These are phyloP conservation scores for Maniola jurtina DNA, from an alignment of 1,140 invertebrate species.

Conservation along the genomic window DNA sequence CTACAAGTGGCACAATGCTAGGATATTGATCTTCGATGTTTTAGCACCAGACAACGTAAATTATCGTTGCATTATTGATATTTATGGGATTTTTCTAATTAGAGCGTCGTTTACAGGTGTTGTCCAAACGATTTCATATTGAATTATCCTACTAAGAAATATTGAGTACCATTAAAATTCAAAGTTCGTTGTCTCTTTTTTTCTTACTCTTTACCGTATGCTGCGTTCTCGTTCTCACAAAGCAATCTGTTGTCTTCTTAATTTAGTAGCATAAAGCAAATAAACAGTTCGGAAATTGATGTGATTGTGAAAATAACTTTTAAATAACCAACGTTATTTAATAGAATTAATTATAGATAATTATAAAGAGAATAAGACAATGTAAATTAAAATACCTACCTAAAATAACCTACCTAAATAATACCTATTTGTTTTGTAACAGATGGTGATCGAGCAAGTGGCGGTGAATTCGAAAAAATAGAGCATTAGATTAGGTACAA, in stretches of 20 bases:
- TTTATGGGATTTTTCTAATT: slow-evolving; percentile 54
- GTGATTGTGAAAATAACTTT: too few relatives aligned
- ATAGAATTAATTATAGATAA: too few relatives aligned
- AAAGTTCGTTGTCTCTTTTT: slow-evolving; percentile 24
- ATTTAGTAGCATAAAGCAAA: slow-evolving; percentile 27
- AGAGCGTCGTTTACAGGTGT: slow-evolving; percentile 60
- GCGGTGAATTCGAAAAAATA: slow-evolving; percentile 65
- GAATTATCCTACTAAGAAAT: slow-evolving; percentile 27
- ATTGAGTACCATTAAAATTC: neutral
- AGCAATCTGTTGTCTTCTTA: slow-evolving; percentile 4
- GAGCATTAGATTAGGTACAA: slow-evolving; percentile 60
- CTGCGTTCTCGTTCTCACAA: slow-evolving; percentile 13
- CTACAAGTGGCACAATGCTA: neutral
- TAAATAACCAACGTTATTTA: too few relatives aligned
- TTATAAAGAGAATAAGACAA: too few relatives aligned
- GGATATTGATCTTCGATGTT: slow-evolving; percentile 14
- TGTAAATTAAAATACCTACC: neutral
- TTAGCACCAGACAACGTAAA: slow-evolving; percentile 22
- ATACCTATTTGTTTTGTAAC: neutral
- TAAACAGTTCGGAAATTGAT: slow-evolving; percentile 17
- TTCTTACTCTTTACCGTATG: slow-evolving; percentile 14
- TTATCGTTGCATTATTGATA: slow-evolving; percentile 65
- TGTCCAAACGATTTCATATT: slow-evolving; percentile 56
- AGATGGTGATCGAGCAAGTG: slow-evolving; percentile 23
- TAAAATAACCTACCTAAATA: neutral